phyloP scores from a whole-genome alignment of 2,113 vertebrate genomes.

The Acrocephalus arundinaceus region DNA sequence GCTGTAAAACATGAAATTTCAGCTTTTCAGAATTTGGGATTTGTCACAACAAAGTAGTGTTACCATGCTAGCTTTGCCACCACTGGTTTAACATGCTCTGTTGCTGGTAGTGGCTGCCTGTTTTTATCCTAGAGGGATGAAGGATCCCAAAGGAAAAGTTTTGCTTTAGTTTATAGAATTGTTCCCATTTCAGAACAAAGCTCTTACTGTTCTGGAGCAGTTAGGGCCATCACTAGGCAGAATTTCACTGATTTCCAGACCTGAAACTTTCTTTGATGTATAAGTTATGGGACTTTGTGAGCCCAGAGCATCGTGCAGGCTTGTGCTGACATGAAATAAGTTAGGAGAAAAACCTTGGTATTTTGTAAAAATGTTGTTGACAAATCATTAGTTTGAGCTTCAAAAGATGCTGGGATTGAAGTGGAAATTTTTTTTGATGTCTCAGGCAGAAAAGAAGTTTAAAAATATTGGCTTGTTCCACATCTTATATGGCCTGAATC shows the following conservation, averaged over 20 bases:
- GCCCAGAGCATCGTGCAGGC: background rate
- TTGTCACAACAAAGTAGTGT: background rate
- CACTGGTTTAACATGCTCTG: fast-evolving
- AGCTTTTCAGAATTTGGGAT: background rate
- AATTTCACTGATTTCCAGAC: conserved; percentile 12
- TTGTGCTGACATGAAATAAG: conserved; percentile 16
- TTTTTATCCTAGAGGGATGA: background rate
- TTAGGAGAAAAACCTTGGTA: background rate
- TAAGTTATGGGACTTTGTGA: background rate
- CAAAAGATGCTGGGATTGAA: conserved; percentile 39
- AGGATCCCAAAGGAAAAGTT: background rate
- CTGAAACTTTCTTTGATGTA: conserved; percentile 11
- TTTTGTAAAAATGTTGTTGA: conserved; percentile 46
- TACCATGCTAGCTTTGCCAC: background rate
- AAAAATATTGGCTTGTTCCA: background rate
- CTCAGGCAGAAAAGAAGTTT: background rate
- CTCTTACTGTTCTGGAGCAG: background rate
- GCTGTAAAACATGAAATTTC: background rate
- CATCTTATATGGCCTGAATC: conserved; percentile 21
- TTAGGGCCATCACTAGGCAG: background rate
- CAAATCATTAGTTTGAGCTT: conserved; percentile 49
- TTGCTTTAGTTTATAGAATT: background rate
- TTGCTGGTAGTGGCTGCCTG: background rate
- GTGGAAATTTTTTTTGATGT: background rate
- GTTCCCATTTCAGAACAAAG: background rate